A percentile compares a stretch with the other conserved stretches of the same genome.
Evolutionary conservation across 2,797 vertebrate genomes (phyloP).

Genomic region (Pangasius krempfi): DNA sequence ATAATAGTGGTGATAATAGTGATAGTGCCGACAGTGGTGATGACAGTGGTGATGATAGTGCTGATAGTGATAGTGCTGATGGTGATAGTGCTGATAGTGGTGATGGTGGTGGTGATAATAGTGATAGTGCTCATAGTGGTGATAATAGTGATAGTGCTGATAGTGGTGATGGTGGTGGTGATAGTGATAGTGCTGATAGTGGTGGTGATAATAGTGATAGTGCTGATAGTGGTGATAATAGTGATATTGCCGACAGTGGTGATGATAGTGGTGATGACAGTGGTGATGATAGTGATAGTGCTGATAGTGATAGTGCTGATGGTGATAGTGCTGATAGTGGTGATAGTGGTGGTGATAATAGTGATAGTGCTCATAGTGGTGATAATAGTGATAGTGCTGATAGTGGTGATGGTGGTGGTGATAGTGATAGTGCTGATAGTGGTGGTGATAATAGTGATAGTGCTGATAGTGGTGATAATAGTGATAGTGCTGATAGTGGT

Average conservation of each 20-base stretch:
- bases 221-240: background rate
- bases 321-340: background rate
- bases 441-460: accelerated
- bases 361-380: no score
- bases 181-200: no score
- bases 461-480: background rate
- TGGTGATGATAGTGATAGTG: background rate
- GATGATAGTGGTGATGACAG: background rate
- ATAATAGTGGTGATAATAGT: no score
- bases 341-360: no score
- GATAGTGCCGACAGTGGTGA: accelerated
- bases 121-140: no score
- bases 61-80: background rate
- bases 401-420: background rate
- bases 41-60: no score
- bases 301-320: background rate
- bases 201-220: background rate
- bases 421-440: accelerated
- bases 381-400: background rate
- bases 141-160: background rate
- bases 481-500: background rate
- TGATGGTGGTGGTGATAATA: background rate
- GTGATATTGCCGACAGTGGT: no score
- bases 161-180: background rate
- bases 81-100: background rate